Conservation (phyloP, 1,140 invertebrate genomes). For the Rhynchophorus ferrugineus region DNA sequence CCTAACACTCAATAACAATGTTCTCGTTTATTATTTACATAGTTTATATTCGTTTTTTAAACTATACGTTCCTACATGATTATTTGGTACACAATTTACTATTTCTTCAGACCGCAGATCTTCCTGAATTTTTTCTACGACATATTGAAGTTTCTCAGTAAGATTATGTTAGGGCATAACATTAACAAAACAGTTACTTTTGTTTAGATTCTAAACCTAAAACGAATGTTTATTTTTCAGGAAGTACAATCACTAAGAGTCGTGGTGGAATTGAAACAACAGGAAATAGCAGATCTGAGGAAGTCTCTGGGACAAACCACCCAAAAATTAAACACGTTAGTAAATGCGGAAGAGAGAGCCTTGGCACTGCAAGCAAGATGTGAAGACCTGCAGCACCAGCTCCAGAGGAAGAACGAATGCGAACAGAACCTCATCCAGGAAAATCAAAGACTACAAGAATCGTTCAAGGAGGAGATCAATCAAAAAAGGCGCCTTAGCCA, state of each 20-base stretch:
- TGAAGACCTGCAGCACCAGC: slow-evolving; percentile 60
- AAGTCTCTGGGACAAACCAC: slow-evolving; percentile 54
- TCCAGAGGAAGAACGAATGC: slow-evolving; percentile 49
- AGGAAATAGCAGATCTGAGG: slow-evolving; percentile 61
- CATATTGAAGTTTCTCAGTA: too few relatives aligned
- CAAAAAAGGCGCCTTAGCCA: slow-evolving; percentile 69
- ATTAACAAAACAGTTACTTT: too few relatives aligned
- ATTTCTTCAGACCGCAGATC: too few relatives aligned
- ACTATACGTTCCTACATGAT: too few relatives aligned
- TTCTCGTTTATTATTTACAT: too few relatives aligned
- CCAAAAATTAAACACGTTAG: slow-evolving; percentile 47
- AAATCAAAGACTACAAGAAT: slow-evolving; percentile 63
- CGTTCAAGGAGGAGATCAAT: slow-evolving; percentile 61
- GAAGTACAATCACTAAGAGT: slow-evolving; percentile 66
- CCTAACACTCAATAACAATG: too few relatives aligned
- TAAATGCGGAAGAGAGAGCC: slow-evolving; percentile 46
- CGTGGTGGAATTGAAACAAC: slow-evolving; percentile 66
- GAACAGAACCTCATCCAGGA: slow-evolving; percentile 47
- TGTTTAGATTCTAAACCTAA: too few relatives aligned
- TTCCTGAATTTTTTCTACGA: too few relatives aligned
- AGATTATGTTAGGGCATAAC: too few relatives aligned
- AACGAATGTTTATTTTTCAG: slow-evolving; percentile 22
- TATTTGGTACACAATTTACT: too few relatives aligned
- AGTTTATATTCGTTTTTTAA: too few relatives aligned
- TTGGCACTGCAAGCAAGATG: slow-evolving; percentile 54